Evolutionary conservation across 2,888 invertebrate species (phyloP).

Genomic region (Noctua janthe): DNA sequence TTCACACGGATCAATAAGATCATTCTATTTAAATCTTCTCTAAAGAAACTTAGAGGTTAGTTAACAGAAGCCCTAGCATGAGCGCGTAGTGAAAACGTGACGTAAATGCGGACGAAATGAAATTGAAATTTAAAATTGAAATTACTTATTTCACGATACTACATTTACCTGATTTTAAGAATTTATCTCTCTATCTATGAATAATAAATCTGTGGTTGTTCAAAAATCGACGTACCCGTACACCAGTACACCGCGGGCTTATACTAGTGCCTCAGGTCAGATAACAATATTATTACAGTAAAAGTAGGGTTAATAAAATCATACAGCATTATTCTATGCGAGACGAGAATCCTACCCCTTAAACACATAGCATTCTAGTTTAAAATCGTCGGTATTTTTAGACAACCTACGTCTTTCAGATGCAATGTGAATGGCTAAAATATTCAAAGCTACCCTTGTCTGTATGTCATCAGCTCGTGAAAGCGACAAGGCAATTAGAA

Average conservation of each 20-base stretch:
- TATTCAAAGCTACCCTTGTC: constrained; percentile 32
- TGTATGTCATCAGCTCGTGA: constrained; percentile 25
- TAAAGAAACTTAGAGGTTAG: neutral
- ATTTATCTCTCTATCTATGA: neutral
- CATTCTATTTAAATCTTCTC: constrained; percentile 11
- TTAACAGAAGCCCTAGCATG: neutral
- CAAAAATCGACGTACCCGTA: too few relatives aligned
- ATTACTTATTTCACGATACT: neutral
- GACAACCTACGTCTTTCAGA: neutral
- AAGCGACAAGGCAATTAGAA: constrained; percentile 51
- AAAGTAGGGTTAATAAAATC: neutral
- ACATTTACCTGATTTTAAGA: neutral
- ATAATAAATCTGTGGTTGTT: too few relatives aligned
- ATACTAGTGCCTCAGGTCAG: neutral
- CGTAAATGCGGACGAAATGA: neutral
- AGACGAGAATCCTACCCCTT: neutral
- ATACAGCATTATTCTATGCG: neutral
- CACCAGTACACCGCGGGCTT: neutral
- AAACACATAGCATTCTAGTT: neutral
- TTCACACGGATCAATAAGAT: constrained; percentile 5
- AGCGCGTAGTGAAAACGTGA: neutral
- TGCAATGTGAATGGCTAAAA: neutral
- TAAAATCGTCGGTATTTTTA: neutral
- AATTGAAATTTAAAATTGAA: neutral
- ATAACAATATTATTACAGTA: neutral